Conservation (phyloP, 2,888 invertebrate genomes). For the Cryptus viduatorius region DNA sequence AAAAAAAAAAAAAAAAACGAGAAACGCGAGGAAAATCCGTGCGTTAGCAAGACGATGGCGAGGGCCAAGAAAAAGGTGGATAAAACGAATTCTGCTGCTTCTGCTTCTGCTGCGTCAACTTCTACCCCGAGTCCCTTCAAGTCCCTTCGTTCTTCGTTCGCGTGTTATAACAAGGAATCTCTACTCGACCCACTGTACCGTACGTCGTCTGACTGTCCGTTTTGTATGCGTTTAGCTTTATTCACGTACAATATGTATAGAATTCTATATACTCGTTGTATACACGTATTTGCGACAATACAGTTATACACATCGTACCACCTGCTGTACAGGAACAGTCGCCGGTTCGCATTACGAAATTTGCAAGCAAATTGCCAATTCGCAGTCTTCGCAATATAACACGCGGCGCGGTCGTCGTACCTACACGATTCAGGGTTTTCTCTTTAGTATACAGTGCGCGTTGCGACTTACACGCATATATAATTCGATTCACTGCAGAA, state of each 20-base stretch:
- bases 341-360: constrained; percentile 74
- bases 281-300: constrained; percentile 13
- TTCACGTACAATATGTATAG: constrained; percentile 6
- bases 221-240: not conserved
- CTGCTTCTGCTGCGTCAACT: constrained; percentile 16
- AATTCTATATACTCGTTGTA: not conserved
- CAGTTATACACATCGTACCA: constrained; percentile 31
- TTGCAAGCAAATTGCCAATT: constrained; percentile 84
- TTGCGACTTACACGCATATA: constrained; percentile 65
- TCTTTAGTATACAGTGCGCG: no score
- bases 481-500: not conserved
- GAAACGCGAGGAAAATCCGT: constrained; percentile 57
- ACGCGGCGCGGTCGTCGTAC: constrained; percentile 59
- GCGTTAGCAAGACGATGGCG: constrained; percentile 13
- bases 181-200: not conserved
- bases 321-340: constrained; percentile 54
- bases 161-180: constrained; percentile 5
- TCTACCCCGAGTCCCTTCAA: not conserved
- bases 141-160: constrained; percentile 14
- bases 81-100: constrained; percentile 29
- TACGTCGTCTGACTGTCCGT: not conserved
- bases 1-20: not conserved
- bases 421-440: constrained; percentile 62
- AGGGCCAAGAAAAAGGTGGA: constrained; percentile 18
- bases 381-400: constrained; percentile 74